Conservation (phyloP, 2,113 vertebrate species). For the Gyps fulvus region DNA sequence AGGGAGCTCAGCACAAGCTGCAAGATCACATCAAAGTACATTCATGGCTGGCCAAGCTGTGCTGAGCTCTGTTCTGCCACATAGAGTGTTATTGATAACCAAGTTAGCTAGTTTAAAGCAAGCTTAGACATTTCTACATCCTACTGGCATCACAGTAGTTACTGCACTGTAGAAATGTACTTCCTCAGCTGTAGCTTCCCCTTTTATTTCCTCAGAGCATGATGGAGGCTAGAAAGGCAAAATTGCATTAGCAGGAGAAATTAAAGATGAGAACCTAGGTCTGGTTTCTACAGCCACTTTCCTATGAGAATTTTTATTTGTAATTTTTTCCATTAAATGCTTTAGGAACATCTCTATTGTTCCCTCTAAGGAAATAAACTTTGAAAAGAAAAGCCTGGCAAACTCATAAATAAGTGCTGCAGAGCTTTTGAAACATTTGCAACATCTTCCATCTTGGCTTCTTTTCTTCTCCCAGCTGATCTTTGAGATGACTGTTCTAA, state of each 20-base stretch:
- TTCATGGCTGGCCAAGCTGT: background rate
- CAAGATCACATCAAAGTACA: background rate
- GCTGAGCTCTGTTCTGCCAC: constrained; percentile 37
- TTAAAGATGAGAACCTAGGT: background rate
- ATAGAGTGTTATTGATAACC: background rate
- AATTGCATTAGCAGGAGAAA: constrained; percentile 7
- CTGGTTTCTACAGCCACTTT: constrained; percentile 22
- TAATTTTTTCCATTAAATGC: constrained; percentile 20
- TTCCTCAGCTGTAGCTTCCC: background rate
- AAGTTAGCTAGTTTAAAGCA: constrained; percentile 19
- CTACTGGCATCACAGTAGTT: constrained; percentile 6
- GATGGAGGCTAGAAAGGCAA: background rate
- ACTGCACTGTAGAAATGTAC: background rate
- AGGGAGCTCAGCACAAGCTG: constrained; percentile 17
- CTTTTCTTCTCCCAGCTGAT: constrained; percentile 9
- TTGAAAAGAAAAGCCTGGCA: constrained; percentile 32
- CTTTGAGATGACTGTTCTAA: constrained; percentile 38
- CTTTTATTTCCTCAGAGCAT: background rate
- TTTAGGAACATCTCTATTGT: constrained; percentile 10
- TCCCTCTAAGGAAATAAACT: constrained; percentile 47
- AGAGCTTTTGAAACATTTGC: constrained; percentile 51
- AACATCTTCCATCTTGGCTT: constrained; percentile 52
- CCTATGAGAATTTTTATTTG: constrained; percentile 28
- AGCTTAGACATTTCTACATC: background rate
- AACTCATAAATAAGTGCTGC: constrained; percentile 58